phyloP scores from a whole-genome alignment of 2,888 invertebrate species.

The Cephalotes varians region DNA sequence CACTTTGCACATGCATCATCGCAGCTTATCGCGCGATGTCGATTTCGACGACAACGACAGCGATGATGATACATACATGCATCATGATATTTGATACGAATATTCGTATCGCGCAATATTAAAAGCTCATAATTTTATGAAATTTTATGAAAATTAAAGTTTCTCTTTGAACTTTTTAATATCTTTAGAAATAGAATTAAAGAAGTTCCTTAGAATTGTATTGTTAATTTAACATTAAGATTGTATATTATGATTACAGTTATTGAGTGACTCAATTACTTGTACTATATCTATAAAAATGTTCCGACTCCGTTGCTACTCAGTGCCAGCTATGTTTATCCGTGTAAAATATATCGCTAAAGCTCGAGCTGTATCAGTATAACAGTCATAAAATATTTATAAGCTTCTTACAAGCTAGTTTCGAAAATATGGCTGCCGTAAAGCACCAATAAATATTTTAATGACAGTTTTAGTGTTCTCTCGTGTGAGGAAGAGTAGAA shows the following conservation, averaged over 20 bases:
- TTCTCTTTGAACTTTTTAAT: background rate
- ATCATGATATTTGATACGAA: background rate
- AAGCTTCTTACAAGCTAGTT: conserved; percentile 35
- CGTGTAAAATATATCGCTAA: background rate
- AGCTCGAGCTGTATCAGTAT: background rate
- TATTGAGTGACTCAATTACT: background rate
- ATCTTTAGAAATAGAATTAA: background rate
- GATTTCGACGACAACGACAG: conserved; percentile 49
- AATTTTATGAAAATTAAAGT: conserved; percentile 1
- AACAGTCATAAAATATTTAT: conserved; percentile 42
- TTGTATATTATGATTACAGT: background rate
- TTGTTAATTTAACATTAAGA: too few relatives aligned
- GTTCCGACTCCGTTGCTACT: background rate
- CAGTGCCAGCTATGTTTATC: background rate
- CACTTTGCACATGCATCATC: conserved; percentile 60
- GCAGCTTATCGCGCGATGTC: conserved; percentile 65
- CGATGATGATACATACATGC: conserved; percentile 6
- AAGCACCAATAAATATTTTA: conserved; percentile 33
- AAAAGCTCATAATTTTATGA: background rate
- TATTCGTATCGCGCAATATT: background rate
- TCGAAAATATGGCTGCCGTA: conserved; percentile 14
- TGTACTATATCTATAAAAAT: background rate
- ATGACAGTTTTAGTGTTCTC: background rate
- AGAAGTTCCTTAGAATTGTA: background rate
- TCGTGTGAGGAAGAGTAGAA: background rate